Conservation (phyloP, 2,113 vertebrate genomes). For the Chloropsis cyanopogon region DNA sequence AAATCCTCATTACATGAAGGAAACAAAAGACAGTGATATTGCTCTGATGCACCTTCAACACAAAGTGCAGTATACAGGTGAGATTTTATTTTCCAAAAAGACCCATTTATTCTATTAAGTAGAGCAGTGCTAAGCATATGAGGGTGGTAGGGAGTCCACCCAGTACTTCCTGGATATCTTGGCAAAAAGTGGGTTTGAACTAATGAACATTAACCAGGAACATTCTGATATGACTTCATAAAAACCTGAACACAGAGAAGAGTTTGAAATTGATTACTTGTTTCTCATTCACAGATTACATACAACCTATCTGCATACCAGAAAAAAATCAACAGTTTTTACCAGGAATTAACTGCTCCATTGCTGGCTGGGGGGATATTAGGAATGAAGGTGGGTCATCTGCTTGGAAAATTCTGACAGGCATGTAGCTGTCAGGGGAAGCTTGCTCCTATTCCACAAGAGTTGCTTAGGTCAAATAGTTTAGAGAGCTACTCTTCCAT, state of each 20-base stretch:
- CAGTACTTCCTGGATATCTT: background rate
- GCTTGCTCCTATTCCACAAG: background rate
- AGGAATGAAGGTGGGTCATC: constrained; percentile 31
- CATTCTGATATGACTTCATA: background rate
- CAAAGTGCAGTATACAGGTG: constrained; percentile 80
- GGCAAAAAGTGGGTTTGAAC: background rate
- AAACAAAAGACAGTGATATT: constrained; percentile 84
- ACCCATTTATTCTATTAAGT: background rate
- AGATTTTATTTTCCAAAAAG: background rate
- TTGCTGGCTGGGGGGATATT: constrained; percentile 87
- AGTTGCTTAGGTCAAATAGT: background rate
- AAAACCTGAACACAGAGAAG: background rate
- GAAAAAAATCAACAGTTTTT: constrained; percentile 68
- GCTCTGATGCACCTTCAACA: constrained; percentile 85
- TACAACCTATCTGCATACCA: constrained; percentile 89
- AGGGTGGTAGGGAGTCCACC: background rate
- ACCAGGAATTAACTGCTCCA: constrained; percentile 79
- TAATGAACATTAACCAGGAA: background rate
- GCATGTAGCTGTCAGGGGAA: background rate
- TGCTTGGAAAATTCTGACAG: background rate
- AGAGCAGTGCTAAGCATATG: background rate
- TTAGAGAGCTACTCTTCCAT: background rate
- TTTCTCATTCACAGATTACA: constrained; percentile 72
- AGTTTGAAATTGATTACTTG: background rate
- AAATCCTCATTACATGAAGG: constrained; percentile 78